phyloP scores from a whole-genome alignment of 2,113 vertebrate species.

The Nyctibius bracteatus region DNA sequence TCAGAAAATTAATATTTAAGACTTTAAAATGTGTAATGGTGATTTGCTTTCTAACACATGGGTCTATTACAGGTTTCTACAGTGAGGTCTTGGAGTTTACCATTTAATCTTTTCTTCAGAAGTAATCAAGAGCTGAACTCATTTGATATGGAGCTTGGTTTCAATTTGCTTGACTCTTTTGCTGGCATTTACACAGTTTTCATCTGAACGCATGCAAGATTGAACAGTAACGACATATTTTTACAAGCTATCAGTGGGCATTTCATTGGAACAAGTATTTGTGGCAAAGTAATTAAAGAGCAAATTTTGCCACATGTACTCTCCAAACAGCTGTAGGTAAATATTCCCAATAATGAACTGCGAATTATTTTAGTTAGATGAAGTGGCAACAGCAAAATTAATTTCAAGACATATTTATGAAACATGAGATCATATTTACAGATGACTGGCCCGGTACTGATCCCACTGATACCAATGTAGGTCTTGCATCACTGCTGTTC shows the following conservation, averaged over 20 bases:
- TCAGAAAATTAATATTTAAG: not conserved
- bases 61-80: not conserved
- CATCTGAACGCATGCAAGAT: not conserved
- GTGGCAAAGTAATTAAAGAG: slow-evolving; percentile 35
- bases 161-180: slow-evolving; percentile 25
- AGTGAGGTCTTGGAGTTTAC: not conserved
- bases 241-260: not conserved
- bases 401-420: not conserved
- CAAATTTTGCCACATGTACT: not conserved
- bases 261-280: not conserved
- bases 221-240: slow-evolving; percentile 13
- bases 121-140: slow-evolving; percentile 1
- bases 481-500: not conserved
- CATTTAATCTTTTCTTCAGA: not conserved
- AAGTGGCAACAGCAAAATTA: not conserved
- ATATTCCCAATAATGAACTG: slow-evolving; percentile 45
- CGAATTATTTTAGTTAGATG: not conserved
- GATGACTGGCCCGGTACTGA: not conserved
- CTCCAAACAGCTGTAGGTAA: not conserved
- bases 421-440: not conserved
- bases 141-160: slow-evolving; percentile 31
- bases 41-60: not conserved
- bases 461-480: not conserved
- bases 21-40: not conserved
- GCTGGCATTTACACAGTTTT: slow-evolving; percentile 13